Base-by-base conservation (phyloP, 2,113 vertebrate genomes). In the Fukomys damarensis region DNA sequence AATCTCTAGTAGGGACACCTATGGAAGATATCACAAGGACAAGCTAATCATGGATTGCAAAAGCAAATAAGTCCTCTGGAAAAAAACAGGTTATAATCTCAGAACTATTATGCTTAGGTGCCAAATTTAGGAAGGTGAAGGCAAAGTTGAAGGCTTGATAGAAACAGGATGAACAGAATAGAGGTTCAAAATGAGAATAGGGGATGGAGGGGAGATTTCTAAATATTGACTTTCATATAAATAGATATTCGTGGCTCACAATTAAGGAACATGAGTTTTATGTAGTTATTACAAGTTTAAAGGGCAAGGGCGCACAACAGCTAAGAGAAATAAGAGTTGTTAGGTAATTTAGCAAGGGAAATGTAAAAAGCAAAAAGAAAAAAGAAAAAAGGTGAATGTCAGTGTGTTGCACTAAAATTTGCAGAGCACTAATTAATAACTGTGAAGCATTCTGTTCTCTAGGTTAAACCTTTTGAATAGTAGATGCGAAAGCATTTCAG, bases 381-480 rank as follows among this genome's bases (percentile, higher is more conserved):
- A 22, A 30, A 38, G 68, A 76, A n/a, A 97, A 79, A 54, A 97
- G 86, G 82, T 95, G 91, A 96, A 93, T 94, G 54, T 97, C 61
- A 32, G 46, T 88, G 32, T 93, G 14, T 83, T 46, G 26, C 65
- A 77, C 70, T 83, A 96, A 95, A 68, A 52, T 54, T 88, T 95
- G 11, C 43, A 92, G 85, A 95, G 26, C 59, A 85, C 70, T 92
- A 97, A 96, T 96, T 98, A 96, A 96, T 96, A 93, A 85, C 65
- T 97, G 77, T 82, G 94, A 97, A 96, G 70, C 91, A 88, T 59
- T 96, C 72, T 91, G 20, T 90, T 30, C 72, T 17, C 28, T 41
- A 88, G 77, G 93, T 96, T 91, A 97, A 96, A 77, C 41, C 65
- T 41, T 95, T 76, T 96, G 95, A 97, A 94, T 92, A 58, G 93